A percentile compares a stretch with the other conserved stretches of the same genome.
Evolutionary conservation across 2,113 vertebrate species (phyloP).

Genomic region (Lynx canadensis): DNA sequence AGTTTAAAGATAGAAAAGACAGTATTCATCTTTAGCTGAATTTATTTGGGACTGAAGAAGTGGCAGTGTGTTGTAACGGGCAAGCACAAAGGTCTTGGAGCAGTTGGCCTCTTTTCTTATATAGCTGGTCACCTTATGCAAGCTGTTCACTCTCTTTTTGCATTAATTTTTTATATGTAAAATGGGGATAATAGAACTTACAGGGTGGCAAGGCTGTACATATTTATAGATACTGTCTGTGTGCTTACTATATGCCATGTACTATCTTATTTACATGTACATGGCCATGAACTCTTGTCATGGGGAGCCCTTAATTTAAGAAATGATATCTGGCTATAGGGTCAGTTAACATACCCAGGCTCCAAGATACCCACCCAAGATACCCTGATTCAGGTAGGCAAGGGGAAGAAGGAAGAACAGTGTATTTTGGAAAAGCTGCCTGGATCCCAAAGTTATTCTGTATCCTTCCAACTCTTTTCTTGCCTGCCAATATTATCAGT

Average conservation of each 20-base stretch:
- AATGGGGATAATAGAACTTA: neutral
- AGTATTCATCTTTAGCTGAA: neutral
- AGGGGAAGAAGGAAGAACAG: neutral
- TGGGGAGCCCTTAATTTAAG: constrained; percentile 11
- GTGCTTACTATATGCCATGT: neutral
- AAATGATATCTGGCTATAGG: neutral
- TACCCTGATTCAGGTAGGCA: neutral
- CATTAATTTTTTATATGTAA: neutral
- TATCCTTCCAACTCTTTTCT: neutral
- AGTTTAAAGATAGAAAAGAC: neutral
- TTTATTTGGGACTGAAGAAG: neutral
- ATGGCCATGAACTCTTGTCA: neutral
- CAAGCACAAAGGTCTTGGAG: neutral
- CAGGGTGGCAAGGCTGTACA: neutral
- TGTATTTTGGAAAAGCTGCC: constrained; percentile 20
- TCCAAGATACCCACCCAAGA: neutral
- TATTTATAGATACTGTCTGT: neutral
- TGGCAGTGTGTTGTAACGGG: neutral
- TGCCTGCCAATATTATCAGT: neutral
- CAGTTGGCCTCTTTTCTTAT: neutral
- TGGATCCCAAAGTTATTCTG: neutral
- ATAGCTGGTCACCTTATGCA: neutral
- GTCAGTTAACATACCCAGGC: neutral
- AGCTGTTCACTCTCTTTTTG: neutral
- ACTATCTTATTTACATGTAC: neutral